Percentiles rank a stretch among this genome's conserved stretches.
phyloP scores from a whole-genome alignment of 2,888 invertebrate species.

The Drosophila meridiana region DNA sequence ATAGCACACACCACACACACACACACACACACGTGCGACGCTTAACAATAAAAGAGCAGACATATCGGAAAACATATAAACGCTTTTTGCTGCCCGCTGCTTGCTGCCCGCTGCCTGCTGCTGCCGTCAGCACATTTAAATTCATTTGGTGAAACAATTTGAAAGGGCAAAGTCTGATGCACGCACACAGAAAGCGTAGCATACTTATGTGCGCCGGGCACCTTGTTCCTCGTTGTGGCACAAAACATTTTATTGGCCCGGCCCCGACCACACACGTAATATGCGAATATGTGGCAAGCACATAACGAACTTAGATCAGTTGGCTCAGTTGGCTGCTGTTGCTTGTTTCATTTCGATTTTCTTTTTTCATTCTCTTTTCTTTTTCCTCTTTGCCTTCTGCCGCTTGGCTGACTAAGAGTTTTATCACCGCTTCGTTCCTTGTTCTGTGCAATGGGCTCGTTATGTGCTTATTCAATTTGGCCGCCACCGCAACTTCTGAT shows the following conservation, averaged over 20 bases:
- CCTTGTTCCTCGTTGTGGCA: constrained; percentile 58
- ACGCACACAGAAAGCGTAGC: constrained; percentile 60
- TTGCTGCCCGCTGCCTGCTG: constrained; percentile 9
- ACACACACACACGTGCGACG: constrained; percentile 26
- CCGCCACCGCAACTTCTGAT: constrained; percentile 33
- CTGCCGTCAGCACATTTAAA: constrained; percentile 76
- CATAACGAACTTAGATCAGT: constrained; percentile 74
- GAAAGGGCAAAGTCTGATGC: constrained; percentile 40
- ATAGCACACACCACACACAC: constrained; percentile 25
- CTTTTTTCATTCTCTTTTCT: not conserved
- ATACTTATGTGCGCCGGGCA: constrained; percentile 72
- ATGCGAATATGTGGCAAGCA: constrained; percentile 36
- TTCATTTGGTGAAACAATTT: constrained; percentile 76
- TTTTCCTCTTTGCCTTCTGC: constrained; percentile 15
- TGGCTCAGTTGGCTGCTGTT: constrained; percentile 4
- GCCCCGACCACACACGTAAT: constrained; percentile 17
- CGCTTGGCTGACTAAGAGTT: constrained; percentile 66
- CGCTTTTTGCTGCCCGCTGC: constrained; percentile 11
- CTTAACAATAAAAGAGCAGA: constrained; percentile 57
- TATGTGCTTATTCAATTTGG: constrained; percentile 78
- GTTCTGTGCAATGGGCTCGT: constrained; percentile 67
- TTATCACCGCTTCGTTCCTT: constrained; percentile 71
- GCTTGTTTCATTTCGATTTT: constrained; percentile 12
- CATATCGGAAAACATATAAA: constrained; percentile 58
- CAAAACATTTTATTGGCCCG: constrained; percentile 64